A percentile compares a stretch with the other conserved stretches of the same genome.
Conservation (phyloP, 2,113 vertebrate genomes). For the Odocoileus virginianus region DNA sequence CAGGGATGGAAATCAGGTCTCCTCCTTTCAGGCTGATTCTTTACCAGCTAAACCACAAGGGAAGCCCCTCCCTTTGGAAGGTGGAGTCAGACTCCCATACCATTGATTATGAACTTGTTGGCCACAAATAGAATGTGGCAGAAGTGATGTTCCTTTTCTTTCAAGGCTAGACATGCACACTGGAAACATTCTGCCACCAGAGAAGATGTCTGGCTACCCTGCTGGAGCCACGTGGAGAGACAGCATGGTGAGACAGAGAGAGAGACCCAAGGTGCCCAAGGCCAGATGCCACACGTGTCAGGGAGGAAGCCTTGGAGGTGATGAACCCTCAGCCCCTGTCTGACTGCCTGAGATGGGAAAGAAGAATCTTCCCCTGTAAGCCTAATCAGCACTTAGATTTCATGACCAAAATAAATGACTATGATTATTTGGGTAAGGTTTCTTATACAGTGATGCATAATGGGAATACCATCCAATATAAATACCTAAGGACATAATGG, state of each 20-base stretch:
- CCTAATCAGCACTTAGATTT: not conserved
- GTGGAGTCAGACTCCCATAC: not conserved
- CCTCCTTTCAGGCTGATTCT: not conserved
- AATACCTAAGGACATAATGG: not conserved
- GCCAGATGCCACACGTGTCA: not conserved
- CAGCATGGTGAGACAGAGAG: not conserved
- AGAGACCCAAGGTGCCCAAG: not conserved
- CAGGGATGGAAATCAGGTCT: not conserved
- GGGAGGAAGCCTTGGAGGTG: not conserved
- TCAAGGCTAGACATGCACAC: not conserved
- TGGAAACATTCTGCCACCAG: not conserved
- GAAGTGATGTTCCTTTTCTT: not conserved
- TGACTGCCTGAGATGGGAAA: not conserved
- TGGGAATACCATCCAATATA: not conserved
- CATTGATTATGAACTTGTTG: not conserved
- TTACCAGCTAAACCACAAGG: not conserved
- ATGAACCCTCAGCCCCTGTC: not conserved
- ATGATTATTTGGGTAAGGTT: not conserved
- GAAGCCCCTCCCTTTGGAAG: not conserved
- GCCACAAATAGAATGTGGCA: not conserved
- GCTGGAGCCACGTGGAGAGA: not conserved
- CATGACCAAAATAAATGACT: not conserved
- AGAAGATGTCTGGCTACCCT: not conserved
- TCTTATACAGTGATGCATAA: not conserved
- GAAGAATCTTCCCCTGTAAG: not conserved